Evolutionary conservation across 2,797 vertebrate species (phyloP), one percentile per base, ranked within the genome.

Genomic region (Euthynnus affinis): DNA sequence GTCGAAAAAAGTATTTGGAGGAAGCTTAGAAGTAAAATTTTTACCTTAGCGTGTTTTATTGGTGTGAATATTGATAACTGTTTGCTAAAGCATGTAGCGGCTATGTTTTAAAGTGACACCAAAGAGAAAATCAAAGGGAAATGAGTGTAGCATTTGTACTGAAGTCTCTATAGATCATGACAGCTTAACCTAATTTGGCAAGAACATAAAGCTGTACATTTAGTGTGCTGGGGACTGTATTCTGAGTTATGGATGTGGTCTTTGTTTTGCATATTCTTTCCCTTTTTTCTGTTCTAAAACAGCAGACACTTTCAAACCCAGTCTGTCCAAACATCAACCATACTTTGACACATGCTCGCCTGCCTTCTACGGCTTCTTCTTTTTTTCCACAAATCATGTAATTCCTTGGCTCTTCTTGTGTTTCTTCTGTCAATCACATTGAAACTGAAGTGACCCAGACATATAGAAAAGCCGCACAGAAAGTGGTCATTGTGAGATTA

Each of bases 171-270:
- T 81, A 88, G 89, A 90, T 91, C 84, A 88, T 53, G 78, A 87
- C 78, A 86, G 68, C 83, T 84, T 83, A 89, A 90, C 73, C 65
- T 82, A 82, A 91, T 88, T 88, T 92, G 73, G 80, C 81, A 87
- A 82, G 67, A 84, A 82, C 68, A 75, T 78, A 42, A 74, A 65
- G 53, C 52, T 77, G 68, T 71, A 75, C 80, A 72, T 83, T 81
- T 42, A 67, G 44, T 69, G 27, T 79, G 40, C 58, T 69, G 23
- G n/a, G 52, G 80, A 83, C 79, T 67, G 77, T 72, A 83, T 81
- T 89, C 72, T 60, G 60, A 81, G 62, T 81, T 86, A 77, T 78
- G 73, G 70, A 89, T 87, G 83, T 81, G 74, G 70, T 81, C 77
- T 81, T 56, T 80, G 58, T 80, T 89, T 82, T 83, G 65, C 70